Base-by-base conservation (phyloP, 2,113 vertebrate species). In the Sterna hirundo region DNA sequence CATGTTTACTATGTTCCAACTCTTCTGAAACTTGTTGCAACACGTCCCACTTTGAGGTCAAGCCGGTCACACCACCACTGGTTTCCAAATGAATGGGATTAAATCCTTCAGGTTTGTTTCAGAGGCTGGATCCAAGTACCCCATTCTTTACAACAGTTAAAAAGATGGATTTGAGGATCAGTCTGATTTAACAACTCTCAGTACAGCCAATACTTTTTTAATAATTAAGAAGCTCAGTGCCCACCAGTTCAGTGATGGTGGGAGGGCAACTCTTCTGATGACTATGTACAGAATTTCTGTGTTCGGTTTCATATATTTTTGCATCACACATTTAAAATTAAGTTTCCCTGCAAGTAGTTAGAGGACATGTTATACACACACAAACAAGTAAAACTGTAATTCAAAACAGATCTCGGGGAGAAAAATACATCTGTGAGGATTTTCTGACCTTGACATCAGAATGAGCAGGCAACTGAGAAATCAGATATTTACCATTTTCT, bases 1-100 rank as follows among this genome's bases (percentile, higher is more conserved):
- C 2, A 0, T 4, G 1, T 58, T 49, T 80, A 9, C 22, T n/a
- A 0, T 25, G 20, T 46, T 66, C 30, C 44, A 30, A 10, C 21
- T 60, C 22, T 27, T 61, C 82, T 74, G 44, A 74, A 80, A 58
- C 16, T 65, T 85, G 38, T 4, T n/a, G 22, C 54, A 74, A 42
- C 21, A 1, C 10, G 16, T 46, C 27, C n/a, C 20, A 1, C 54
- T 74, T 69, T n/a, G 58, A 66, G 40, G 25, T 80, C 62, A 85
- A 29, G 15, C 29, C 5, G 91, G 17, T 55, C 77, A 76, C 18
- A 71, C 5, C 27, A 57, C 6, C 22, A 54, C 18, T 26, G 23
- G 15, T 71, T 90, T 83, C 20, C 88, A 62, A 70, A 58, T 26
- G 62, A 15, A 36, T 5, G 17, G 46, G 9, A 88, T 83, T 83